A percentile compares a stretch with the other conserved stretches of the same genome.
phyloP scores from a whole-genome alignment of 1,140 invertebrate species.

The Stegodyphus mimosarum region DNA sequence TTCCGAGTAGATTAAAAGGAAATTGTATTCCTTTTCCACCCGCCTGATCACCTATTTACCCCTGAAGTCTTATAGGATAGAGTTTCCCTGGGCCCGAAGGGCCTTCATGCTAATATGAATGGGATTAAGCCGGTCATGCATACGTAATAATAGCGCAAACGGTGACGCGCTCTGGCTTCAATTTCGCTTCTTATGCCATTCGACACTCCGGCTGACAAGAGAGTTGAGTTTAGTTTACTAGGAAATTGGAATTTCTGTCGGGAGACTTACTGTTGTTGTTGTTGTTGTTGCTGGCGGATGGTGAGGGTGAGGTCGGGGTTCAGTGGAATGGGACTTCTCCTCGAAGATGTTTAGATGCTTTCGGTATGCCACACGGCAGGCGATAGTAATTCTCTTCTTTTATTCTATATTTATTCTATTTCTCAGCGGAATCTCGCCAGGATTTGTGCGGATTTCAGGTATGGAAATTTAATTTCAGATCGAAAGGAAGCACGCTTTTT shows the following conservation, averaged over 20 bases:
- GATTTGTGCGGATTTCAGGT: too few relatives aligned
- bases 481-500: too few relatives aligned
- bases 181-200: background rate
- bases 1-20: conserved; percentile 47
- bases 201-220: conserved; percentile 40
- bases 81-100: conserved; percentile 5
- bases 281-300: too few relatives aligned
- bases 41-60: conserved; percentile 40
- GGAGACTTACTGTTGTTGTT: too few relatives aligned
- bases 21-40: conserved; percentile 51
- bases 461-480: too few relatives aligned
- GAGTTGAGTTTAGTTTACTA: conserved; percentile 31
- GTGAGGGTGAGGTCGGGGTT: too few relatives aligned
- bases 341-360: too few relatives aligned
- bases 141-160: conserved; percentile 29
- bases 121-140: conserved; percentile 38
- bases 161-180: background rate
- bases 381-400: too few relatives aligned
- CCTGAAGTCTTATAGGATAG: conserved; percentile 21
- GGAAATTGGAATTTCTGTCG: conserved; percentile 39
- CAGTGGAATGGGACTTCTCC: too few relatives aligned
- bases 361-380: too few relatives aligned
- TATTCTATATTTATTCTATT: too few relatives aligned
- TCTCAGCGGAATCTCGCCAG: too few relatives aligned
- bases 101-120: conserved; percentile 45